These are phyloP conservation scores for Chrysaora quinquecirrha DNA, from an alignment of 30 jellyfish, hydroid and myxozoan genomes.

Conservation along the genomic window DNA sequence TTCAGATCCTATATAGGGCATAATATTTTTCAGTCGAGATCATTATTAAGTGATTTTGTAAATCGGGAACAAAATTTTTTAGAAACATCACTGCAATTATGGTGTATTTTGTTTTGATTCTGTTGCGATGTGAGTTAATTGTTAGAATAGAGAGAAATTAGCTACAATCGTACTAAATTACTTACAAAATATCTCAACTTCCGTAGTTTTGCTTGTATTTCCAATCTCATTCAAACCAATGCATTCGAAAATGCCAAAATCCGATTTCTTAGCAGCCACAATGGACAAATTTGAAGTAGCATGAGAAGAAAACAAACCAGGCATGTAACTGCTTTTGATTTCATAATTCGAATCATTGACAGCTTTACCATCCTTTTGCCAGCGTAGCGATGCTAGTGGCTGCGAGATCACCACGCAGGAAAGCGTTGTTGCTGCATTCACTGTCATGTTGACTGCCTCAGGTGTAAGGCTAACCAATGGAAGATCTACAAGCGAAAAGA, in stretches of 20 bases:
- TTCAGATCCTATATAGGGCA: too few relatives aligned
- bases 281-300: neutral
- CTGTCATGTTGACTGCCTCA: neutral
- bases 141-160: too few relatives aligned
- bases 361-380: neutral
- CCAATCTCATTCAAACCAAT: neutral
- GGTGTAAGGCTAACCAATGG: neutral
- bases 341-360: neutral
- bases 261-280: neutral
- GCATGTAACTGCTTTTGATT: neutral
- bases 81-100: too few relatives aligned
- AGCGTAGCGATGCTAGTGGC: neutral
- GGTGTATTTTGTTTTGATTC: too few relatives aligned
- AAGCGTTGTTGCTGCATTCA: neutral
- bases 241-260: neutral
- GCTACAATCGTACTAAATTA: too few relatives aligned
- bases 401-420: neutral
- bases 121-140: too few relatives aligned
- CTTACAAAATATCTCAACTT: conserved; percentile 5
- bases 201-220: neutral
- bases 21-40: too few relatives aligned
- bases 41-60: too few relatives aligned
- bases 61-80: too few relatives aligned
- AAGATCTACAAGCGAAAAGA: neutral
- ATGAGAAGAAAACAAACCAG: neutral